Evolutionary conservation across 2,888 invertebrate genomes (phyloP), one percentile per base, ranked within the genome.

Genomic region (Pristionchus exspectatus): DNA sequence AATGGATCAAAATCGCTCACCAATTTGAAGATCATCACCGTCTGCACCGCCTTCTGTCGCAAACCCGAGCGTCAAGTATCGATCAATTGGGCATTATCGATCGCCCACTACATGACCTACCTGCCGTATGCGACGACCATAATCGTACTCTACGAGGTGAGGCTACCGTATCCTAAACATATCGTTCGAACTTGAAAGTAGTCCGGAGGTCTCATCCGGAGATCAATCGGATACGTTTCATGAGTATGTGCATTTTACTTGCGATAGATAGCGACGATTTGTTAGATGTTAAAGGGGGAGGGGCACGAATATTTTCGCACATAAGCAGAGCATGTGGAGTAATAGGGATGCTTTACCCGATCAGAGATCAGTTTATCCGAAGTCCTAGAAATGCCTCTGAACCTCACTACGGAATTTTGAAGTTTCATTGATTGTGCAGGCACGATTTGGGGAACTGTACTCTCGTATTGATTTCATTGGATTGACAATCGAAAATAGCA

Each of bases 101-200:
- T 90, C 84, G 84, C 92, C 10, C 90, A 92, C 66, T 94, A 94
- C 89, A 88, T 93, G 54, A 90, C 93, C 14, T 94, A 94, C 88
- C 91, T 94, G 30, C 93, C 93, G 9, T 94, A 94, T 77, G 92
- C 93, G 5, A 93, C 93, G 90, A 92, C 93, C 3, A 90, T 95
- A 21, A 94, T 94, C 50, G 94, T 94, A 1, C 90, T 93, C 14
- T 95, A 92, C 85, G 94, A 94, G 69, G 95, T 56, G 21, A 44
- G 77, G 10, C 3, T 44, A 18, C 81, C 2, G 38, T 44, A 33
- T 33, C 12, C 14, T 18, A 74, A 74, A 0, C 21, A 21, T 56
- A 1, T 21, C 21, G 63, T n/a, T n/a, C 9, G 12, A 3, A 9
- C 44, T 50, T 50, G 10, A 50, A 7, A 7, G 9, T 7, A 50